Percentiles rank a stretch among this genome's conserved stretches.
Evolutionary conservation across 2,113 vertebrate species (phyloP).

Genomic region (Rhagologus leucostigma): DNA sequence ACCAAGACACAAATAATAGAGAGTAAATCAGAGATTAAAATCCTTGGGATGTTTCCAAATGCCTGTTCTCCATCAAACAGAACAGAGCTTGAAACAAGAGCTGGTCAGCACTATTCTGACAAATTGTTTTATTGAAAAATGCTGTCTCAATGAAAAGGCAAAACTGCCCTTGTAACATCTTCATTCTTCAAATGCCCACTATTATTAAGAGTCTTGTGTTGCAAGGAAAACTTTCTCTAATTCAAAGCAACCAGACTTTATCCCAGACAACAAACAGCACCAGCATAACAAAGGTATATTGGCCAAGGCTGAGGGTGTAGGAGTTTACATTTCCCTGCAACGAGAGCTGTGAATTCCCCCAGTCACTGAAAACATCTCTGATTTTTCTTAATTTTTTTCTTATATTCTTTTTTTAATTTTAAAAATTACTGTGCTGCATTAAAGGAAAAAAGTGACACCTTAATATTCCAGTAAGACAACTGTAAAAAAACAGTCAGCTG

Average conservation of each 20-base stretch:
- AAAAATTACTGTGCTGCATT: neutral
- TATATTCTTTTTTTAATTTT: neutral
- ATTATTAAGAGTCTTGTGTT: neutral
- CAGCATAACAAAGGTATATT: rapidly evolving
- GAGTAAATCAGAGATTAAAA: neutral
- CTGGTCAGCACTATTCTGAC: neutral
- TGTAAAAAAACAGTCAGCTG: neutral
- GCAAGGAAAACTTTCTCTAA: neutral
- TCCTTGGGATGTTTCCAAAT: neutral
- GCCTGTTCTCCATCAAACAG: neutral
- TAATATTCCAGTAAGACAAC: neutral
- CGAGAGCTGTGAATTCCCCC: neutral
- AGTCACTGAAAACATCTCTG: neutral
- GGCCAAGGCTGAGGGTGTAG: neutral
- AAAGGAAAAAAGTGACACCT: rapidly evolving
- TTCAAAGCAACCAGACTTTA: neutral
- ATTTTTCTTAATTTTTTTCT: neutral
- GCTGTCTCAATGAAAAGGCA: neutral
- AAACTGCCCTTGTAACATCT: neutral
- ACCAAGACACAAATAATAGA: neutral
- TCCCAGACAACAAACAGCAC: neutral
- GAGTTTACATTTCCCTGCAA: neutral
- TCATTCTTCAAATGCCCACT: neutral
- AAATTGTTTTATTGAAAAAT: neutral
- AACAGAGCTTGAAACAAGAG: neutral